A percentile compares a stretch with the other conserved stretches of the same genome.
These are phyloP conservation scores for Sinocyclocheilus anophthalmus DNA, from an alignment of 2,113 vertebrate genomes.

Conservation along the genomic window DNA sequence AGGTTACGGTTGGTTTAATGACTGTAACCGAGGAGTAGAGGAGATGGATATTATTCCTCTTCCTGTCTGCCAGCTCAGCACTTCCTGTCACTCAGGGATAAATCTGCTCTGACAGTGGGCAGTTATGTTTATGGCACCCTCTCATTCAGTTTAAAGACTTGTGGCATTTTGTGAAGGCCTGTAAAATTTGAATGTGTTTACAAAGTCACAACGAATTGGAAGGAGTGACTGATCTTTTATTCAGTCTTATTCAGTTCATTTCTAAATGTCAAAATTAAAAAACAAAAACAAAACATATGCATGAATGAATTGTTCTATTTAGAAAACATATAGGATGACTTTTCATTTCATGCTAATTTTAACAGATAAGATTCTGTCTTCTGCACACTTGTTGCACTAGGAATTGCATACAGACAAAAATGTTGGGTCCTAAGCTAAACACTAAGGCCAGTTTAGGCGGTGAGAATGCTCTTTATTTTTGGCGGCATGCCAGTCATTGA, in stretches of 20 bases:
- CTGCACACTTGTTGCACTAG: not conserved
- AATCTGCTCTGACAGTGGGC: conserved; percentile 14
- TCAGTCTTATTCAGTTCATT: too few species aligned
- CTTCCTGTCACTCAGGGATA: not conserved
- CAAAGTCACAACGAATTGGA: not conserved
- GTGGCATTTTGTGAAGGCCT: not conserved
- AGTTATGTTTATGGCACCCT: conserved; percentile 14
- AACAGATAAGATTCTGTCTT: not conserved
- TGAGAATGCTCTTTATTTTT: conserved; percentile 30
- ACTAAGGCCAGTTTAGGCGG: conserved; percentile 2
- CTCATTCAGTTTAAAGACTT: not conserved
- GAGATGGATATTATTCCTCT: conserved; percentile 34
- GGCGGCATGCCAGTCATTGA: conserved; percentile 6
- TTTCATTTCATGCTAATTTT: not conserved
- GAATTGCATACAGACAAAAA: not conserved
- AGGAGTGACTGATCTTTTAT: not conserved
- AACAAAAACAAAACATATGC: too few species aligned
- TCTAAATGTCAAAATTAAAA: not conserved
- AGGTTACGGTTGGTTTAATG: conserved; percentile 66
- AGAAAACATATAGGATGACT: too few species aligned
- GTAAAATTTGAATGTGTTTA: not conserved
- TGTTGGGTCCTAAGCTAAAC: not conserved
- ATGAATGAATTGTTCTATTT: too few species aligned
- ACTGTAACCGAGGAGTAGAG: conserved; percentile 46
- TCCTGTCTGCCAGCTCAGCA: conserved; percentile 38